Percentiles rank a stretch among this genome's conserved stretches.
Conservation (phyloP, 1,140 invertebrate species). For the Drosophila varians region DNA sequence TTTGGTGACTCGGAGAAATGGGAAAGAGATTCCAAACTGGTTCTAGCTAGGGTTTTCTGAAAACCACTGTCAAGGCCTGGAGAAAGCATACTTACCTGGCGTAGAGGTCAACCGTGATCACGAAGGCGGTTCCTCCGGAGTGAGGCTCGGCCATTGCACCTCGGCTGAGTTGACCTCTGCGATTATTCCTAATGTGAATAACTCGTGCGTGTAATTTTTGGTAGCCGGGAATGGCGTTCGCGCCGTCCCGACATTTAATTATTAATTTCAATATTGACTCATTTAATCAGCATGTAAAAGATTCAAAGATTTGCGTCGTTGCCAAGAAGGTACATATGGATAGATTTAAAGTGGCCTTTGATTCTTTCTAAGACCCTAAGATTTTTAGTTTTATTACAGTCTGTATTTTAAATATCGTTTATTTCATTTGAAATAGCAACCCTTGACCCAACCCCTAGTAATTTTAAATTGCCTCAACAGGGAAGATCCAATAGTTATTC, state of each 20-base stretch:
- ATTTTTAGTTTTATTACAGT: too few species aligned
- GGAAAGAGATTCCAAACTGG: constrained; percentile 1
- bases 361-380: too few species aligned
- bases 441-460: too few species aligned
- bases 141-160: constrained; percentile 85
- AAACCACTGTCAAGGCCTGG: neutral
- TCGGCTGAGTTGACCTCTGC: constrained; percentile 82
- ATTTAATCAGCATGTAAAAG: too few species aligned
- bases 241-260: constrained; percentile 69
- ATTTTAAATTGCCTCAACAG: too few species aligned
- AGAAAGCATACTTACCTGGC: constrained; percentile 85
- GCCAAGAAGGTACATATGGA: too few species aligned
- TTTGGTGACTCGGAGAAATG: neutral
- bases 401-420: too few species aligned
- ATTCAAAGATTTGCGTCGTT: too few species aligned
- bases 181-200: constrained; percentile 84
- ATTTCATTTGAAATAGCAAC: too few species aligned
- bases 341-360: too few species aligned
- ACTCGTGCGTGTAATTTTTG: constrained; percentile 84
- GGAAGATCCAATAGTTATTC: too few species aligned
- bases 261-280: constrained; percentile 13
- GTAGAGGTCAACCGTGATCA: constrained; percentile 87
- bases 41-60: neutral
- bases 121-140: constrained; percentile 87
- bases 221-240: constrained; percentile 83